Evolutionary conservation across 2,797 vertebrate species (phyloP).

Genomic region (Peromyscus melanophrys): DNA sequence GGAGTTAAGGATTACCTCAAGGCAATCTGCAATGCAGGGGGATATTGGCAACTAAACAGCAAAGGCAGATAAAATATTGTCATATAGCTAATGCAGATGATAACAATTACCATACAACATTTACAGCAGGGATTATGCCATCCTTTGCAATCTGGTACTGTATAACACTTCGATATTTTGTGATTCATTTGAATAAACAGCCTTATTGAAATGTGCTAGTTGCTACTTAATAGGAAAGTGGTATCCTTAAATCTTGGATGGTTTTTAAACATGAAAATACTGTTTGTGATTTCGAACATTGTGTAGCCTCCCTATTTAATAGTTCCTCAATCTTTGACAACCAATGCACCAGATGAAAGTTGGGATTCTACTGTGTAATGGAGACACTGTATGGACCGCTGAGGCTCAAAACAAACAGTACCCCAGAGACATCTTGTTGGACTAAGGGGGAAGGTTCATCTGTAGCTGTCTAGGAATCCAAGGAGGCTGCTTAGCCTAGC

Average conservation of each 20-base stretch:
- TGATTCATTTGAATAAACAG: constrained; percentile 79
- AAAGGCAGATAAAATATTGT: constrained; percentile 84
- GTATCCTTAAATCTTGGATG: constrained; percentile 62
- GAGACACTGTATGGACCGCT: neutral
- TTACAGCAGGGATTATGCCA: constrained; percentile 79
- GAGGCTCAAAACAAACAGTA: neutral
- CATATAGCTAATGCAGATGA: constrained; percentile 70
- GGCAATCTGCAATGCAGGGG: constrained; percentile 81
- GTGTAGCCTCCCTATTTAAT: constrained; percentile 51
- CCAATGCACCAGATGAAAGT: constrained; percentile 8
- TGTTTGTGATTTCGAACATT: constrained; percentile 75
- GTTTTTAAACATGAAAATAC: constrained; percentile 75
- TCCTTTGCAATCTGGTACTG: constrained; percentile 75
- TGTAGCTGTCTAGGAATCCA: neutral
- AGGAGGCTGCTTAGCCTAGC: neutral
- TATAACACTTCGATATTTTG: constrained; percentile 76
- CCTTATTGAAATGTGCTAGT: constrained; percentile 79
- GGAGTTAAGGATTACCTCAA: constrained; percentile 63
- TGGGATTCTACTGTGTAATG: neutral
- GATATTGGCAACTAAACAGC: constrained; percentile 73
- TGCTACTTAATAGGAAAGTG: constrained; percentile 77
- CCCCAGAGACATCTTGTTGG: neutral
- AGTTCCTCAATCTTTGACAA: constrained; percentile 44
- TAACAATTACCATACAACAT: constrained; percentile 74
- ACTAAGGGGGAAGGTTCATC: neutral